Conservation (phyloP, 2,797 vertebrate genomes). For the Choloepus didactylus region DNA sequence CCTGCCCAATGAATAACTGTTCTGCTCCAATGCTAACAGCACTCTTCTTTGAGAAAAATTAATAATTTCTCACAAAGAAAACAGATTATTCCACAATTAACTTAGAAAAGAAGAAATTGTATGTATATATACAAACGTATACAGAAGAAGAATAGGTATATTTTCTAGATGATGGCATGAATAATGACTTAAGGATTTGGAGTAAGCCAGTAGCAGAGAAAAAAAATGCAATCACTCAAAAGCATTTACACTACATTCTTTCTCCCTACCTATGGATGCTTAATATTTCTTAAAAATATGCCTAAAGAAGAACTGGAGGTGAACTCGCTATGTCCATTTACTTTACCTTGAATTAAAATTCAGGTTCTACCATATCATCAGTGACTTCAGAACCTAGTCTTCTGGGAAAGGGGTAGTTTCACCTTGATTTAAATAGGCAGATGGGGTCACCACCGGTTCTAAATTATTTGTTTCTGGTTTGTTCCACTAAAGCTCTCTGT, state of each 20-base stretch:
- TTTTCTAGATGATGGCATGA: background rate
- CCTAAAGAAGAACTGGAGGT: background rate
- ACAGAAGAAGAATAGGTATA: background rate
- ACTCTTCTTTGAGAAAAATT: background rate
- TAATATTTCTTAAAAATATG: slow-evolving; percentile 22
- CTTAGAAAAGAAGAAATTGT: background rate
- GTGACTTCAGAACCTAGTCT: slow-evolving; percentile 44
- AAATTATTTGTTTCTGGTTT: slow-evolving; percentile 39
- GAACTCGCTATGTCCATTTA: background rate
- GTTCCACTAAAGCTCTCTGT: background rate
- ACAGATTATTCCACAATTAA: background rate
- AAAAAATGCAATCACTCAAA: background rate
- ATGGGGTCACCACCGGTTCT: slow-evolving; percentile 36
- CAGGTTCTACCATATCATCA: background rate
- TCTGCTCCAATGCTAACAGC: background rate
- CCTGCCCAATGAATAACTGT: background rate
- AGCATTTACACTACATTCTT: background rate
- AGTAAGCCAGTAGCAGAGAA: background rate
- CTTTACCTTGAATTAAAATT: background rate
- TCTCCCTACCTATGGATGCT: background rate
- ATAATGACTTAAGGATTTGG: background rate
- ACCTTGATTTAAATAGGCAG: slow-evolving; percentile 41
- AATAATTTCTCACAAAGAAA: background rate
- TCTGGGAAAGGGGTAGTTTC: slow-evolving; percentile 18
- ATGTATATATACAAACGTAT: background rate